Conservation (phyloP, 2,113 vertebrate species). For the Mola mola region DNA sequence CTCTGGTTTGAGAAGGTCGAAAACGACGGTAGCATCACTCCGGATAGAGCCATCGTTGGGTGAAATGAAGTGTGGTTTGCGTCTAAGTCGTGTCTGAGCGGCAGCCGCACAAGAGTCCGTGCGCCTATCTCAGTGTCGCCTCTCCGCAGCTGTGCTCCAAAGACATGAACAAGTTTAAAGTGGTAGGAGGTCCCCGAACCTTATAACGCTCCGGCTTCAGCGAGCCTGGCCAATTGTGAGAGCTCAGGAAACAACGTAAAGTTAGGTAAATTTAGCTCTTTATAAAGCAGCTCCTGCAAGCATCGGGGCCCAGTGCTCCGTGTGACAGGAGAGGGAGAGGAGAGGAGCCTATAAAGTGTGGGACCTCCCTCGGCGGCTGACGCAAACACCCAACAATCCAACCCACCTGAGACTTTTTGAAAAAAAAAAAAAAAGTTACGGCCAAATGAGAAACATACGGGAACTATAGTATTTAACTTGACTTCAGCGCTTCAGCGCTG, state of each 20-base stretch:
- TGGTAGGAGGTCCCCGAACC: slow-evolving; percentile 79
- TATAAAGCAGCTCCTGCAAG: slow-evolving; percentile 78
- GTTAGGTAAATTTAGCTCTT: slow-evolving; percentile 91
- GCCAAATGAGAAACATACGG: slow-evolving; percentile 51
- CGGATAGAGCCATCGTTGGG: slow-evolving; percentile 87
- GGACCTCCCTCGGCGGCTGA: slow-evolving; percentile 44
- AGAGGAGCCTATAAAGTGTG: slow-evolving; percentile 70
- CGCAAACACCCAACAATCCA: slow-evolving; percentile 24
- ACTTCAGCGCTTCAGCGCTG: too few relatives aligned
- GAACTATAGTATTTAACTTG: slow-evolving; percentile 61
- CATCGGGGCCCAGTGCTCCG: slow-evolving; percentile 41
- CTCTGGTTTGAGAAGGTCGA: slow-evolving; percentile 92
- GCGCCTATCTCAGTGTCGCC: slow-evolving; percentile 51
- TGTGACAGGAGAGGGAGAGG: slow-evolving; percentile 43
- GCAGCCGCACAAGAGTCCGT: slow-evolving; percentile 49
- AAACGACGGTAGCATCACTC: slow-evolving; percentile 93
- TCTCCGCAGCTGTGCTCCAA: slow-evolving; percentile 63
- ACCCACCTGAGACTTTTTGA: slow-evolving; percentile 36
- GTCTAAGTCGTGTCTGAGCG: slow-evolving; percentile 36
- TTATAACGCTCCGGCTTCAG: slow-evolving; percentile 70
- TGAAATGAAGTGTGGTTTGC: slow-evolving; percentile 39
- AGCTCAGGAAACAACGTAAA: slow-evolving; percentile 89
- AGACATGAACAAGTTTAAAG: slow-evolving; percentile 71
- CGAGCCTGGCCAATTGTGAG: slow-evolving; percentile 85
- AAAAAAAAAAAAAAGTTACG: neutral